phyloP scores from a whole-genome alignment of 2,113 vertebrate species.

The Balaeniceps rex region DNA sequence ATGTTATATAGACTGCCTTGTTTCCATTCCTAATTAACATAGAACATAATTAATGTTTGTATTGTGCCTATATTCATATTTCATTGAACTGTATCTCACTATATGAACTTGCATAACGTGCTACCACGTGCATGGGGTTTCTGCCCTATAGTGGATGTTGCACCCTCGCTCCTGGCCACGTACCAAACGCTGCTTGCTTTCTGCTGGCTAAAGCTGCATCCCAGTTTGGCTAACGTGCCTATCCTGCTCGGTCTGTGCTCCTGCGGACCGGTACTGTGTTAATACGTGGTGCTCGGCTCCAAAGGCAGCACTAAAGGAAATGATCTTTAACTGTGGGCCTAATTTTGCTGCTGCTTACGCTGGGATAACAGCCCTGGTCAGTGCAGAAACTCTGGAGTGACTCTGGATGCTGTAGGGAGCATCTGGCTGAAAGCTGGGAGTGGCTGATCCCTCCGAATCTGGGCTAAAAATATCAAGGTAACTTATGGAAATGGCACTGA shows the following conservation, averaged over 20 bases:
- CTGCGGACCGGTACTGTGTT: fast-evolving
- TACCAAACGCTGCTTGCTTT: neutral
- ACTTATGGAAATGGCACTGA: neutral
- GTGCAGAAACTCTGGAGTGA: neutral
- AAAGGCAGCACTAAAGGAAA: neutral
- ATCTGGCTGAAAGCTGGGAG: neutral
- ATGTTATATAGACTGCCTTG: neutral
- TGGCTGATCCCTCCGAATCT: neutral
- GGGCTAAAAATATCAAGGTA: neutral
- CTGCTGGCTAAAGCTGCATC: neutral
- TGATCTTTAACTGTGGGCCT: too few species aligned
- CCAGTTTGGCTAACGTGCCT: neutral
- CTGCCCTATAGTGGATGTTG: neutral
- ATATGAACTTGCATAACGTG: fast-evolving
- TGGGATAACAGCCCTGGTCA: too few species aligned
- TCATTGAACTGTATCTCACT: neutral
- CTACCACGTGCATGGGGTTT: fast-evolving
- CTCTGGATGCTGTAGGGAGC: neutral
- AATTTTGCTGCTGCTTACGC: neutral
- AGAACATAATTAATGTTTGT: neutral
- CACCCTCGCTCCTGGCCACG: fast-evolving
- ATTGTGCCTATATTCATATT: neutral
- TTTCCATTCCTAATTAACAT: neutral
- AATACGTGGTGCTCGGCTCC: neutral
- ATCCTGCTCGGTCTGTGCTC: fast-evolving